phyloP scores from a whole-genome alignment of 1,140 invertebrate genomes.

The Nasonia vitripennis region DNA sequence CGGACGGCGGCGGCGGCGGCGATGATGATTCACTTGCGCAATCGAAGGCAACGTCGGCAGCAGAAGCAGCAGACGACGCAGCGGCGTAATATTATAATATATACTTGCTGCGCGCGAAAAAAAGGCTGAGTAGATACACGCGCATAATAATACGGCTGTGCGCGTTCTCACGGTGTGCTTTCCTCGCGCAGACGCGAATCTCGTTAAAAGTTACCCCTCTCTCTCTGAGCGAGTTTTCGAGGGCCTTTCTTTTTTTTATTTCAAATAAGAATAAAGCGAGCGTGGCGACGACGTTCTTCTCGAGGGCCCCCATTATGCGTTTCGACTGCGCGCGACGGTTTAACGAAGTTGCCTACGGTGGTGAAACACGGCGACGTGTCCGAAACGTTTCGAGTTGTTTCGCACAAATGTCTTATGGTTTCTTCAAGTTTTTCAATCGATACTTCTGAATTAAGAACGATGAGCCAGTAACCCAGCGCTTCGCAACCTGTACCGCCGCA shows the following conservation, averaged over 20 bases:
- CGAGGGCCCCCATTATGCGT: conserved; percentile 43
- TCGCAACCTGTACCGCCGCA: no score
- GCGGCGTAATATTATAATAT: background rate
- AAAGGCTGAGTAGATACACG: background rate
- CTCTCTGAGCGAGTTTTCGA: conserved; percentile 21
- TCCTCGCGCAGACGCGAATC: conserved; percentile 4
- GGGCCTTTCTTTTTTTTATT: background rate
- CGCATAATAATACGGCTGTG: background rate
- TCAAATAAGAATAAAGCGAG: background rate
- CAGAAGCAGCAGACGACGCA: background rate
- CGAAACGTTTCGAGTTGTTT: background rate
- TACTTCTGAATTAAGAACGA: no score
- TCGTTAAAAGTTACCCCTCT: conserved; percentile 36
- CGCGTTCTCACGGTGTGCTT: conserved; percentile 44
- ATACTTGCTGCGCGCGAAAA: background rate
- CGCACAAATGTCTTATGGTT: background rate
- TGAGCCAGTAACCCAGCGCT: background rate
- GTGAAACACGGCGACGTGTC: background rate
- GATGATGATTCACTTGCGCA: conserved; percentile 39
- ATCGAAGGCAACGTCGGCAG: background rate
- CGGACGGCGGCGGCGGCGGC: conserved; percentile 10
- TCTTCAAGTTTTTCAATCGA: no score
- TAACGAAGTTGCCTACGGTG: conserved; percentile 45
- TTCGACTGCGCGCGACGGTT: conserved; percentile 45
- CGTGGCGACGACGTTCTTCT: background rate